Conservation (phyloP, 2,888 invertebrate genomes). For the Drosophila macrospina region DNA sequence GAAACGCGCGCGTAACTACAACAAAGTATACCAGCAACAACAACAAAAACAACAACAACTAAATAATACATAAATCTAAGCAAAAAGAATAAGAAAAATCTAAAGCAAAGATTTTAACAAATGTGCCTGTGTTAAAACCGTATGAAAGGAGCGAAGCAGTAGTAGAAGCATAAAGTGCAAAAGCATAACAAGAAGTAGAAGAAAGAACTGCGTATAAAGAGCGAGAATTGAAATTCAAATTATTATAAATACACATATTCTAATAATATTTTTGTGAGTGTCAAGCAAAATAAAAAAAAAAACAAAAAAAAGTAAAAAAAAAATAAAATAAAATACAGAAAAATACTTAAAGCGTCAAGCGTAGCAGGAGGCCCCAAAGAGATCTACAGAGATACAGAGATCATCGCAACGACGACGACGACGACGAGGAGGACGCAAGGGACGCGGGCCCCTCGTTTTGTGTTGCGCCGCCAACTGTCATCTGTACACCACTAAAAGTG, state of each 20-base stretch:
- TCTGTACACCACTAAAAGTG: constrained; percentile 84
- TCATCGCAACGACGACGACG: constrained; percentile 15
- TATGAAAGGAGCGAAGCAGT: constrained; percentile 33
- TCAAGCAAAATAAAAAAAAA: constrained; percentile 34
- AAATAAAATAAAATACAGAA: no score
- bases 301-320: constrained; percentile 15
- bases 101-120: constrained; percentile 72
- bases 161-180: constrained; percentile 52
- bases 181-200: constrained; percentile 30
- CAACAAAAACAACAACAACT: constrained; percentile 43
- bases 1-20: constrained; percentile 72
- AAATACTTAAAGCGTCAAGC: constrained; percentile 29
- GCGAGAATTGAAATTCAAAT: constrained; percentile 23
- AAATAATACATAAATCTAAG: constrained; percentile 66
- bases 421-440: constrained; percentile 59
- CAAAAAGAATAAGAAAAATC: constrained; percentile 48
- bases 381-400: constrained; percentile 14
- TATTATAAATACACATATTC: constrained; percentile 51
- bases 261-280: constrained; percentile 65
- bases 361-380: constrained; percentile 61
- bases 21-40: constrained; percentile 71
- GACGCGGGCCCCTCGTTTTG: constrained; percentile 68
- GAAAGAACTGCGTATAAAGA: constrained; percentile 20
- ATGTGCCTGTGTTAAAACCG: constrained; percentile 81
- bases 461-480: constrained; percentile 80